Evolutionary conservation across 1,140 invertebrate genomes (phyloP).

Genomic region (Drosophila kurseongensis): DNA sequence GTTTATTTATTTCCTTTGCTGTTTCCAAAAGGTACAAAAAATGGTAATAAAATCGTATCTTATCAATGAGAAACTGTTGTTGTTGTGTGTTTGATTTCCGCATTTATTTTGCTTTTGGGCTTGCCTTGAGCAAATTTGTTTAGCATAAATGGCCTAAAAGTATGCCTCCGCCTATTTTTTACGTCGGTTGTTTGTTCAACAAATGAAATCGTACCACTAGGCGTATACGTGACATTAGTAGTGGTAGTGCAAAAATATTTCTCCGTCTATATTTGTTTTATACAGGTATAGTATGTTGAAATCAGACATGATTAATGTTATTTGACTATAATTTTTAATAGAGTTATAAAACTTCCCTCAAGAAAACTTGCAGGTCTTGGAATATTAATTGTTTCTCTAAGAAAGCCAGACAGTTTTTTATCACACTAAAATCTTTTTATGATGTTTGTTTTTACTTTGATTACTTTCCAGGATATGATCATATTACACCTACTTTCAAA

Average conservation of each 20-base stretch:
- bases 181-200: conserved; percentile 30
- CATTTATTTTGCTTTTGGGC: conserved; percentile 10
- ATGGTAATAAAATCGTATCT: conserved; percentile 55
- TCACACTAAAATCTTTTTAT: no score
- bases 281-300: not conserved
- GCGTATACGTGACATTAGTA: conserved; percentile 48
- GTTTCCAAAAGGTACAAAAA: conserved; percentile 16
- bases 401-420: no score
- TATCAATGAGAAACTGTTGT: conserved; percentile 39
- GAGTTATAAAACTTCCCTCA: not conserved
- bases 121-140: conserved; percentile 59
- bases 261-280: not conserved
- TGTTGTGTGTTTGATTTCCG: conserved; percentile 27
- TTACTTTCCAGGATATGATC: not conserved
- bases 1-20: conserved; percentile 13
- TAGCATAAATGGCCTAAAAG: conserved; percentile 68
- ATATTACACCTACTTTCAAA: no score
- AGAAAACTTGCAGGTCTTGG: no score
- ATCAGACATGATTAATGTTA: conserved; percentile 2
- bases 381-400: no score
- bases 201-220: not conserved
- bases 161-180: conserved; percentile 48
- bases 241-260: not conserved
- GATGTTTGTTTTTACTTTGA: no score
- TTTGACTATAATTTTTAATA: not conserved